Base-by-base conservation (phyloP, 2,888 invertebrate genomes). In the Operophtera brumata region DNA sequence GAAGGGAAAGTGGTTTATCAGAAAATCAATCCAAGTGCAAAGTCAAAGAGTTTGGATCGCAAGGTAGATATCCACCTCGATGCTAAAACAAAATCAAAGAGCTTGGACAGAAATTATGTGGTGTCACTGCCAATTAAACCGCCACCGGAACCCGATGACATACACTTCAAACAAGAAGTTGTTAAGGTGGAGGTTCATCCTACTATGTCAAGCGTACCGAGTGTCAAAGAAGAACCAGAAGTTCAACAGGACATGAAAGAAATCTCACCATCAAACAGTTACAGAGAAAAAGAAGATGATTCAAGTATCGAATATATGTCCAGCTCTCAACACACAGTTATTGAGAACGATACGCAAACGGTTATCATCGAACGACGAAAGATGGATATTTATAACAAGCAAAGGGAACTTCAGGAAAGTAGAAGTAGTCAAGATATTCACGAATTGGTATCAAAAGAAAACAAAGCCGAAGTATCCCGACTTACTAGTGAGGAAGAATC, bases 401-500 rank as follows among this genome's bases (percentile, higher is more conserved):
- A 91, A 75, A 90, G 91, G 1, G 92, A 88, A 71, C 67, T 86
- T 9, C 82, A 79, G 62, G 80, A 83, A 66, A 86, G 82, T 68
- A 86, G 71, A 65, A 86, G 83, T 66, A 80, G 64, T 61, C 85
- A 84, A 66, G 84, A 89, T 53, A 66, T 85, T n/a, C 77, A 80
- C 52, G 80, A 73, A 47, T 65, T 82, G 54, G 67, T 80, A 6
- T 63, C 70, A 35, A 83, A 83, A 0, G 85, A 88, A 25, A 88
- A 84, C 52, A 90, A 87, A 65, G 86, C 90, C 0, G 91, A 88
- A 62, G 85, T 91, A 0, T 88, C 77, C 4, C 80, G 91, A 48
- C 84, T 92, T 57, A 92, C 91, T 2, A 94, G 94, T 65, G 93
- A 93, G 69, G 94, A 94, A 69, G 94, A 94, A 69, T 94, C 94